Conservation (phyloP, 2,797 vertebrate species). For the Gymnoscopelus microlampas region DNA sequence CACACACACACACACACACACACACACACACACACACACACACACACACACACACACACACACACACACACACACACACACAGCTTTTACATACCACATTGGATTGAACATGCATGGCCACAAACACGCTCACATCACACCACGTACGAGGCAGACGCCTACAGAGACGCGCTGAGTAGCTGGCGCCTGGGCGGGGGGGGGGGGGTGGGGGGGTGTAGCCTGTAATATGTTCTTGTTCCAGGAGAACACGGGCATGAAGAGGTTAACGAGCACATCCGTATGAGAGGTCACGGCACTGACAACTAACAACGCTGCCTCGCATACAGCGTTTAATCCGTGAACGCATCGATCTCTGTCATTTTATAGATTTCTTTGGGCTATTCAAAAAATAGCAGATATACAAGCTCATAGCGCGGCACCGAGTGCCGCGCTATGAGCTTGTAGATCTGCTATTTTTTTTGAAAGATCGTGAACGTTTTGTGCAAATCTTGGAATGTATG, state of each 20-base stretch:
- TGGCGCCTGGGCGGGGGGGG: neutral
- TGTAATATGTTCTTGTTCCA: neutral
- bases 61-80: neutral
- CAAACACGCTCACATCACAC: slow-evolving; percentile 13
- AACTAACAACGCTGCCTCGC: slow-evolving; percentile 34
- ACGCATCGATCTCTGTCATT: no score
- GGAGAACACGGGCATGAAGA: slow-evolving; percentile 16
- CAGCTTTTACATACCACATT: neutral
- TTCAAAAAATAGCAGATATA: no score
- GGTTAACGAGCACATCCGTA: slow-evolving; percentile 42
- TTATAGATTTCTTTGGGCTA: no score
- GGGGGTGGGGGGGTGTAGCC: no score
- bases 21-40: neutral
- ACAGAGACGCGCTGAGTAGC: slow-evolving; percentile 4
- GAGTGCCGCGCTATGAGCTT: no score
- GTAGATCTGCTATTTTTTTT: no score
- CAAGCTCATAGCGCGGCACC: no score
- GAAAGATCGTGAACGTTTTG: no score
- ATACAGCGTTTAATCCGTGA: slow-evolving; percentile 18
- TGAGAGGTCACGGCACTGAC: slow-evolving; percentile 42
- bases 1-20: neutral
- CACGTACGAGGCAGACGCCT: slow-evolving; percentile 1
- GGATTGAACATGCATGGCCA: neutral
- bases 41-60: neutral
- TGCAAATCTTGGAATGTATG: no score